Percentiles rank a stretch among this genome's conserved stretches.
These are phyloP conservation scores for Pyrocephalus nanus DNA, from an alignment of 2,797 vertebrate genomes.

Conservation along the genomic window DNA sequence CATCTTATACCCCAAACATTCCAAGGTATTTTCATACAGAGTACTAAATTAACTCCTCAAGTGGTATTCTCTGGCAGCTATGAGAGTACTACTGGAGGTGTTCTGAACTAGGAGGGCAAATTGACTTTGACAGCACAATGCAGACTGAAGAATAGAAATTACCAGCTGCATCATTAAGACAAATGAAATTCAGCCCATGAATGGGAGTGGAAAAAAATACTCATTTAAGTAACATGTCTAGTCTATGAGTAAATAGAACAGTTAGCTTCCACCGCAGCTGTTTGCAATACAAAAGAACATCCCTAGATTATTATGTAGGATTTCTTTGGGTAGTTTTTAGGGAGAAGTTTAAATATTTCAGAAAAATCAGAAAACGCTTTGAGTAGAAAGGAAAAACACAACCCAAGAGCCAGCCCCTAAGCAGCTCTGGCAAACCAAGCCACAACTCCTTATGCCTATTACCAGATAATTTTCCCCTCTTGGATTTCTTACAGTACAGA, in stretches of 20 bases:
- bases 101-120: neutral
- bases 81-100: neutral
- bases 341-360: fast-evolving
- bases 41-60: neutral
- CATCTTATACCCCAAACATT: neutral
- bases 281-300: neutral
- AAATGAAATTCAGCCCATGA: neutral
- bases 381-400: fast-evolving
- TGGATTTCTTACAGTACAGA: neutral
- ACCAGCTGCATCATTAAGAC: neutral
- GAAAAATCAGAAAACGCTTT: neutral
- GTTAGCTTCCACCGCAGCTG: neutral
- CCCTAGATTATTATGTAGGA: neutral
- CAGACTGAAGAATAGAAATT: neutral
- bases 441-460: neutral
- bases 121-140: neutral
- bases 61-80: neutral
- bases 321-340: neutral
- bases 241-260: neutral
- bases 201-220: fast-evolving
- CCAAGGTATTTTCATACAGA: neutral
- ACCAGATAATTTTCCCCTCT: neutral
- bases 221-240: neutral
- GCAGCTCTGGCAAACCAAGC: neutral
- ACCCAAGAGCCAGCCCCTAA: fast-evolving